Conservation (phyloP, 2,888 invertebrate genomes). For the Drosophila fungiperda region DNA sequence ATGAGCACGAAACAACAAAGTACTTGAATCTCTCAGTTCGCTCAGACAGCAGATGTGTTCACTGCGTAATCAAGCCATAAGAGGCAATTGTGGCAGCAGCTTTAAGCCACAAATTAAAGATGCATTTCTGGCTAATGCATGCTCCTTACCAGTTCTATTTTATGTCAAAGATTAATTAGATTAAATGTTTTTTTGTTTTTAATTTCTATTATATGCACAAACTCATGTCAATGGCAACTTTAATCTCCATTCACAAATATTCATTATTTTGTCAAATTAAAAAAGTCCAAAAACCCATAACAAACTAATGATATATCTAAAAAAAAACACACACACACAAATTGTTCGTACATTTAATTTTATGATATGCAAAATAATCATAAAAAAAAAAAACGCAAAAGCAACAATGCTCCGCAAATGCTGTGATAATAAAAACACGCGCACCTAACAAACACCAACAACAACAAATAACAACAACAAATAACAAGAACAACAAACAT, state of each 20-base stretch:
- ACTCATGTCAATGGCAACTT: not conserved
- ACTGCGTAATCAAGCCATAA: constrained; percentile 65
- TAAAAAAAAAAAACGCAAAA: constrained; percentile 57
- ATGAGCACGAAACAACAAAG: constrained; percentile 72
- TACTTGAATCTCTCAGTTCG: constrained; percentile 19
- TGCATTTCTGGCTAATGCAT: not conserved
- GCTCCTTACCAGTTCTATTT: not conserved
- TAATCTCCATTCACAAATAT: constrained; percentile 23
- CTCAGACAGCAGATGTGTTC: constrained; percentile 10
- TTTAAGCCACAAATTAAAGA: constrained; percentile 16
- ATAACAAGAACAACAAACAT: constrained; percentile 18
- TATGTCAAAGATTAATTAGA: not conserved
- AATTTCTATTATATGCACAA: not conserved
- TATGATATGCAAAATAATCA: constrained; percentile 72
- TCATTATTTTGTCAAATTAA: constrained; percentile 20
- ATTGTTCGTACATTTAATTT: constrained; percentile 72
- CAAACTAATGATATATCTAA: constrained; percentile 15
- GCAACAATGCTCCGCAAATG: constrained; percentile 57
- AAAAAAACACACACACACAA: constrained; percentile 25
- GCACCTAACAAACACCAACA: constrained; percentile 61
- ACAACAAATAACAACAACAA: constrained; percentile 27
- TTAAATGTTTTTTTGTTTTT: not conserved
- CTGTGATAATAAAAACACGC: constrained; percentile 69
- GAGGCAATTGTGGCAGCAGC: constrained; percentile 22
- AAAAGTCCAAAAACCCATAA: constrained; percentile 12